phyloP scores from a whole-genome alignment of 2,888 invertebrate species.

The Eumacrocentrus americanus region DNA sequence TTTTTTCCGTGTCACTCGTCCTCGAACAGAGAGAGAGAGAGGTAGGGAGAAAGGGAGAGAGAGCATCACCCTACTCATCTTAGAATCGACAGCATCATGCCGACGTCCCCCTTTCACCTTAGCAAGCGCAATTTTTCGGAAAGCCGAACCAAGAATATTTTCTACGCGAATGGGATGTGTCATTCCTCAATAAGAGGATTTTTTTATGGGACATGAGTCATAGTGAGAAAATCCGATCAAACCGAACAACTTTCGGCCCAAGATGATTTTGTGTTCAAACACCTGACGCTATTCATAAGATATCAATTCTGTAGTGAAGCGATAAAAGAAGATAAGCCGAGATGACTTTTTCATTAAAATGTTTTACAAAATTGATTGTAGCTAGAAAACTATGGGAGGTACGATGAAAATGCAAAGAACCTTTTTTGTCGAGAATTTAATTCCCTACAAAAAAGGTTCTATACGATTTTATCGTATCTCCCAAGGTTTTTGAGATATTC shows the following conservation, averaged over 20 bases:
- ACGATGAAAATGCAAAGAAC: too few relatives aligned
- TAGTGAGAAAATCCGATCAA: background rate
- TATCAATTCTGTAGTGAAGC: too few relatives aligned
- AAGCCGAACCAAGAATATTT: background rate
- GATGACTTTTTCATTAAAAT: too few relatives aligned
- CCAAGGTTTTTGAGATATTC: too few relatives aligned
- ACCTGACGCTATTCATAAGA: too few relatives aligned
- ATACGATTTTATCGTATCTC: too few relatives aligned
- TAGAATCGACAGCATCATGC: background rate
- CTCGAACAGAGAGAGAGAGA: background rate
- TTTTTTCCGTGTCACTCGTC: constrained; percentile 23
- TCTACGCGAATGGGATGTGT: background rate
- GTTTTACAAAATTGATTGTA: too few relatives aligned
- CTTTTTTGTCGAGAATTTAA: too few relatives aligned
- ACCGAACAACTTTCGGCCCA: background rate
- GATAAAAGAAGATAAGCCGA: too few relatives aligned
- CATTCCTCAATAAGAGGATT: background rate
- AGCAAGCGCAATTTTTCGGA: background rate
- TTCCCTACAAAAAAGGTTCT: too few relatives aligned
- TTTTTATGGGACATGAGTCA: background rate
- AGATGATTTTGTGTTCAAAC: background rate
- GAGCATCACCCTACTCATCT: background rate
- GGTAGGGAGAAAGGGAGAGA: background rate
- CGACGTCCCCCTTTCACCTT: background rate
- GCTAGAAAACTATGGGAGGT: too few relatives aligned